These are phyloP conservation scores for Ia io DNA, from an alignment of 2,113 vertebrate genomes.

Conservation along the genomic window DNA sequence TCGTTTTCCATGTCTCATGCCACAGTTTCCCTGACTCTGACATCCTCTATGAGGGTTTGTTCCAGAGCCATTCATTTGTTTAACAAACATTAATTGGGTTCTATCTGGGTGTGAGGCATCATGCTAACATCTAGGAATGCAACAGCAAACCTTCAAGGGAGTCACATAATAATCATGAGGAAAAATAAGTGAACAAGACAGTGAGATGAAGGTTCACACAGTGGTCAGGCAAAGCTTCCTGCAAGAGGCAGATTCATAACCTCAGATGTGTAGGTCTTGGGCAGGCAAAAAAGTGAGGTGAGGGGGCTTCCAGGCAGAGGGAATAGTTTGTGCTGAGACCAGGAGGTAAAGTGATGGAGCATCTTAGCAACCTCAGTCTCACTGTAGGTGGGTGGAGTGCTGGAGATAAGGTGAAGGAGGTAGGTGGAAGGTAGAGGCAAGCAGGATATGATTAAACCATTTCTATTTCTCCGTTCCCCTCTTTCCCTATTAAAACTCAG, in stretches of 20 bases:
- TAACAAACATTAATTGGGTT: neutral
- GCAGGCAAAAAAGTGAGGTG: neutral
- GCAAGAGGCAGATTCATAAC: neutral
- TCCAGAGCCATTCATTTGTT: neutral
- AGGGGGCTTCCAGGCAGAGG: neutral
- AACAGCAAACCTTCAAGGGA: neutral
- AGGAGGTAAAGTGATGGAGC: neutral
- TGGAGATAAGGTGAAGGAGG: neutral
- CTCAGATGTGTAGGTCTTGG: neutral
- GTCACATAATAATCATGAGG: neutral
- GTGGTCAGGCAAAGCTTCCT: neutral
- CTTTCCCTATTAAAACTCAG: accelerated
- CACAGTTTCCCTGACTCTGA: neutral
- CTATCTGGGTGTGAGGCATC: neutral
- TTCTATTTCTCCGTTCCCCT: neutral
- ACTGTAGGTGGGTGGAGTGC: neutral
- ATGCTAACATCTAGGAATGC: neutral
- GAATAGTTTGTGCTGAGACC: neutral
- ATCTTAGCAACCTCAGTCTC: neutral
- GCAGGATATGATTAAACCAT: too few relatives aligned
- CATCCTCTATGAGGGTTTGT: neutral
- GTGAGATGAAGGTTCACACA: neutral
- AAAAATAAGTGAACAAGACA: too few relatives aligned
- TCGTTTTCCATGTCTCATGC: neutral
- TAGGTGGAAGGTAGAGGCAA: neutral